Conservation (phyloP, 1,140 invertebrate species). For the Atta texana region DNA sequence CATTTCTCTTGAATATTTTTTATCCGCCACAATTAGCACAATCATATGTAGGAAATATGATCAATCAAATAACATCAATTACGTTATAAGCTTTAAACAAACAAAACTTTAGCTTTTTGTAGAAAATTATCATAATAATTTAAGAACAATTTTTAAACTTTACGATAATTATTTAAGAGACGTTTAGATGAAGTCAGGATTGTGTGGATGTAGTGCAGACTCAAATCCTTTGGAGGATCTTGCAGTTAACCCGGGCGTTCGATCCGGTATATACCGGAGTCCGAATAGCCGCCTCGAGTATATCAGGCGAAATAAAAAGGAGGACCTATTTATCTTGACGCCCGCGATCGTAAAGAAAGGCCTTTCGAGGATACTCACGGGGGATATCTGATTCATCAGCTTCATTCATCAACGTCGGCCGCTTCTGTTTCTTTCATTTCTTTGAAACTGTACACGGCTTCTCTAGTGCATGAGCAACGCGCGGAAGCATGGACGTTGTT, state of each 20-base stretch:
- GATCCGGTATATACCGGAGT: constrained; percentile 27
- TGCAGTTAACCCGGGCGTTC: constrained; percentile 37
- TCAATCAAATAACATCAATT: background rate
- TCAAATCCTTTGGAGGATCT: constrained; percentile 34
- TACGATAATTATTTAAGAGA: constrained; percentile 2
- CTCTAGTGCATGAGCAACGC: constrained; percentile 67
- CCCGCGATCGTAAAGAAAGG: constrained; percentile 76
- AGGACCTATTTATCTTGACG: constrained; percentile 75
- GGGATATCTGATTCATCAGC: constrained; percentile 78
- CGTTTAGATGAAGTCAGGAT: background rate
- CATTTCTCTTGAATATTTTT: constrained; percentile 17
- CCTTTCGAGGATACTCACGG: constrained; percentile 74
- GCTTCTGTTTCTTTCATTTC: constrained; percentile 79
- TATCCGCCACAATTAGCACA: background rate
- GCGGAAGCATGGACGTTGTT: constrained; percentile 66
- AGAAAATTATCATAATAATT: background rate
- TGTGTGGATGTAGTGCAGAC: background rate
- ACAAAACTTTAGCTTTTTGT: background rate
- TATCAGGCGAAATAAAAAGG: constrained; percentile 67
- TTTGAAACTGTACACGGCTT: constrained; percentile 74
- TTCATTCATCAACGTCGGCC: constrained; percentile 77
- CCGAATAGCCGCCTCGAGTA: constrained; percentile 67
- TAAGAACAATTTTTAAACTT: background rate
- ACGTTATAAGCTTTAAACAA: background rate
- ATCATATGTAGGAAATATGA: background rate